Base-by-base conservation (phyloP, 2,888 invertebrate species). In the Eilema griseolum region DNA sequence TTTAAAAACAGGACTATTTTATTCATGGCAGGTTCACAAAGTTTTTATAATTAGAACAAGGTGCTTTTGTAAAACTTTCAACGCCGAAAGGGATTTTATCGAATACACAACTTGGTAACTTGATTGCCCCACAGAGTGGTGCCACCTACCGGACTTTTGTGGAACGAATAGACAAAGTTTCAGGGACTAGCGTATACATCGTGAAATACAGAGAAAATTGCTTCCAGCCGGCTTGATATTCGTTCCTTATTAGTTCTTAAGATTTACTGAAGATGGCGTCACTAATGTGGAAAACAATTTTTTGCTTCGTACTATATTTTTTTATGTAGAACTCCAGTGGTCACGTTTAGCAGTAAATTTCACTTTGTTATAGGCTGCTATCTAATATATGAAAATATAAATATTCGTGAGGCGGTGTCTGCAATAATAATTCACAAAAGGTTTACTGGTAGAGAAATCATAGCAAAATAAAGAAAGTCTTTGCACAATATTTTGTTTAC, bases 261-360 rank as follows among this genome's bases (percentile, higher is more conserved):
- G 24, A 46, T 67, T 64, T 63, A 66, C 67, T 68, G 33, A 67
- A 83, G 83, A 83, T 83, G 83, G 80, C 81, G 70, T 64, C 16
- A 11, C 64, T 16, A 26, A 61, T 41, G 24, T 14, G 10, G 16
- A 26, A 37, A 63, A 20, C 16, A 11, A 11, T 31, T 33, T 14
- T 59, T 59, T 59, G 16, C 16, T 26, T 26, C 16, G 26, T 26
- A 26, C 5, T 26, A 7, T 16, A 7, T 46, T 20, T 46, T 3
- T 20, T 14, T 41, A 5, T 41, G 16, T 16, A 46, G 16, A 41
- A 41, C 7, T 20, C 7, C 20, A 57, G 16, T 46, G 46, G 46
- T 20, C 46, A 46, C 20, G 20, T 46, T 20, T 46, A 20, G 46
- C 46, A 20, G 20, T 20, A 20, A 20, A 46, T 46, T 41, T 41